phyloP scores from a whole-genome alignment of 1,140 invertebrate genomes.

The Lasaia peninsularis region DNA sequence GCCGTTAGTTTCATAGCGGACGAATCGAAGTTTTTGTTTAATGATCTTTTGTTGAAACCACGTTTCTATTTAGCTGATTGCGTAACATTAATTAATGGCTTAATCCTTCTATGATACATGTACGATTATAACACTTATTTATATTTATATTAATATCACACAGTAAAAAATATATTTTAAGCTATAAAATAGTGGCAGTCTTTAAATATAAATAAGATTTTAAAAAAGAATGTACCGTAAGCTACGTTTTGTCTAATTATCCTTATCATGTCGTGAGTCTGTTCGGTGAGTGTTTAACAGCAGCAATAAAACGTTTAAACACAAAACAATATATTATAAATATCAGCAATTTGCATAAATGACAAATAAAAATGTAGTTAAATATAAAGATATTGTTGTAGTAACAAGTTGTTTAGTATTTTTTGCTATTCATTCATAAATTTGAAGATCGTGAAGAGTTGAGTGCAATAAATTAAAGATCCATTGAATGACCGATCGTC shows the following conservation, averaged over 20 bases:
- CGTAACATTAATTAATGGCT: not conserved
- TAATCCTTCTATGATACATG: no score
- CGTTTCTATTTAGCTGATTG: not conserved
- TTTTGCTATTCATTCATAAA: constrained; percentile 63
- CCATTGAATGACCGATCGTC: constrained; percentile 61
- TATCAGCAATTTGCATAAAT: not conserved
- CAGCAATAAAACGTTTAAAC: no score
- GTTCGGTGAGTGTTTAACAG: no score
- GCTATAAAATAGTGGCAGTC: no score
- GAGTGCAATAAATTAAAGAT: constrained; percentile 47
- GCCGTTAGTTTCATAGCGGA: not conserved
- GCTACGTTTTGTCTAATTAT: no score
- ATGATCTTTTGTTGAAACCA: not conserved
- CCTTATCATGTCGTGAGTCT: no score
- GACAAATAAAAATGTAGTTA: not conserved
- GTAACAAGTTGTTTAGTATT: constrained; percentile 35
- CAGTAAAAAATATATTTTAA: no score
- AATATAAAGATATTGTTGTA: not conserved
- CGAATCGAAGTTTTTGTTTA: constrained; percentile 7
- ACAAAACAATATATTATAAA: no score
- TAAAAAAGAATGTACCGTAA: no score
- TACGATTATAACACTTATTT: no score
- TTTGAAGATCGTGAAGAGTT: constrained; percentile 48
- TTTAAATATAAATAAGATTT: no score
- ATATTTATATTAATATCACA: no score